Percentiles rank a stretch among this genome's conserved stretches.
Conservation (phyloP, 2,888 invertebrate species). For the Hydrotaea diabolus region DNA sequence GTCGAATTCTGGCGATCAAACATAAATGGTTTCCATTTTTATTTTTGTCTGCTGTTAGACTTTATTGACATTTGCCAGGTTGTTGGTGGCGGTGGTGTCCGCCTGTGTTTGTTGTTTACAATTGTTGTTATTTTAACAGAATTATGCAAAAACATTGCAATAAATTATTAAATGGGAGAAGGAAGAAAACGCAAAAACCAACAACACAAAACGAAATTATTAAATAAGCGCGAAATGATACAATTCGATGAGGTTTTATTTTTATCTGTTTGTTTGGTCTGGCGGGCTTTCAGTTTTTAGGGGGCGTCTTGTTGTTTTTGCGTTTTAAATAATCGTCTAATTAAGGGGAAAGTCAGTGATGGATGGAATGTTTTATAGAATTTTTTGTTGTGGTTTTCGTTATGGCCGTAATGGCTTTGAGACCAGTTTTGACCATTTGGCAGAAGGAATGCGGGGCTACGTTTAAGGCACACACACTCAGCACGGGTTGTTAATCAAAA, state of each 20-base stretch:
- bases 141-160: slow-evolving; percentile 30
- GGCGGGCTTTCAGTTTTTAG: slow-evolving; percentile 20
- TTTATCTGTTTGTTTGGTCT: neutral
- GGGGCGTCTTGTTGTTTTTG: slow-evolving; percentile 59
- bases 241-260: slow-evolving; percentile 31
- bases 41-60: neutral
- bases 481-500: no score
- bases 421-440: no score
- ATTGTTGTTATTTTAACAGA: neutral
- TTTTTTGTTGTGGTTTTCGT: neutral
- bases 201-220: neutral
- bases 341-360: slow-evolving; percentile 61
- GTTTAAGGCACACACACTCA: no score
- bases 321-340: slow-evolving; percentile 57
- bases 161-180: slow-evolving; percentile 33
- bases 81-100: neutral
- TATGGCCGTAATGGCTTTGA: neutral
- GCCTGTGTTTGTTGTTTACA: slow-evolving; percentile 3
- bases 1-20: neutral
- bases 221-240: slow-evolving; percentile 38
- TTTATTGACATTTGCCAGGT: neutral
- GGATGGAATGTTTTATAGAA: slow-evolving; percentile 34
- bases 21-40: slow-evolving; percentile 31
- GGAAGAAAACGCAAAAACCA: neutral
- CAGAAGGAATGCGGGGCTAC: no score